A percentile compares a stretch with the other conserved stretches of the same genome.
phyloP scores from a whole-genome alignment of 2,797 vertebrate genomes.

The Micropoecilia bifurca region DNA sequence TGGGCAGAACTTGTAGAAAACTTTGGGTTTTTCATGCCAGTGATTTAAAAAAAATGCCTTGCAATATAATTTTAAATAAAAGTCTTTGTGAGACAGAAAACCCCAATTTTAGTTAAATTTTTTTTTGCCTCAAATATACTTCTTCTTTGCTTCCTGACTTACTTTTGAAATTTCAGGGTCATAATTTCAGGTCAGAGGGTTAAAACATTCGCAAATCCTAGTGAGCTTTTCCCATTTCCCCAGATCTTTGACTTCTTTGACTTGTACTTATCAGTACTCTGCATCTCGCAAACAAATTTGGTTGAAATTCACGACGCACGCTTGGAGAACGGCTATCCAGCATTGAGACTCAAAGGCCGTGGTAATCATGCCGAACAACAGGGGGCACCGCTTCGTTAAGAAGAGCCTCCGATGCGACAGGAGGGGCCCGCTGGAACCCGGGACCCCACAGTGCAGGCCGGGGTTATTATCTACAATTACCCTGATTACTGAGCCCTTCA shows the following conservation, averaged over 20 bases:
- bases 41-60: no score
- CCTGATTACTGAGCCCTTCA: slow-evolving; percentile 80
- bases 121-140: background rate
- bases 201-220: background rate
- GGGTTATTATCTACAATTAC: slow-evolving; percentile 80
- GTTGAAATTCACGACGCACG: slow-evolving; percentile 43
- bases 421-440: slow-evolving; percentile 52
- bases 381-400: slow-evolving; percentile 52
- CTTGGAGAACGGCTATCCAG: slow-evolving; percentile 46
- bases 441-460: slow-evolving; percentile 56
- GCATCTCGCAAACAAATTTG: slow-evolving; percentile 10
- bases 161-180: background rate
- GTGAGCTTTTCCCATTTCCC: background rate
- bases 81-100: no score
- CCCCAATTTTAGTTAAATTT: background rate
- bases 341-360: slow-evolving; percentile 58
- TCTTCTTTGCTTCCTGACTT: background rate
- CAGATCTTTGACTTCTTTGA: background rate
- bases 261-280: background rate
- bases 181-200: background rate
- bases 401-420: slow-evolving; percentile 37
- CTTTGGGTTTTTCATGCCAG: no score
- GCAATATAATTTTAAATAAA: no score
- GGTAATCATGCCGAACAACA: slow-evolving; percentile 75
- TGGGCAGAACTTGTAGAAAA: background rate